Base-by-base conservation (phyloP, 2,113 vertebrate genomes). In the Ancistrus triradiatus region DNA sequence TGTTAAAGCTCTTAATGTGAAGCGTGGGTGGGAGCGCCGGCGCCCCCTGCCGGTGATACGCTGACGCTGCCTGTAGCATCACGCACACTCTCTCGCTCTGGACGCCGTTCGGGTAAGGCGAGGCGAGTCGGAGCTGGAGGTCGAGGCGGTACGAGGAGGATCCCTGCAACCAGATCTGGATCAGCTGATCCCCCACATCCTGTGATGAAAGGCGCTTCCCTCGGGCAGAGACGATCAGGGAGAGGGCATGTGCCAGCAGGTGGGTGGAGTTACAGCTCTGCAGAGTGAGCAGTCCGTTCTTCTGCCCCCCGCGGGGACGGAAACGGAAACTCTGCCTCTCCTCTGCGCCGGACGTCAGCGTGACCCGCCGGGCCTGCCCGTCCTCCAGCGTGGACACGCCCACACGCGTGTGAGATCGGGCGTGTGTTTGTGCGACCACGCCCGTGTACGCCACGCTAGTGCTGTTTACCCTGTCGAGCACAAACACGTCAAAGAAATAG, bases 1-100 rank as follows among this genome's bases (percentile, higher is more conserved):
- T 90, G 70, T 90, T 93, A 72, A 95, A 95, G 43, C 91, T 91
- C 74, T 92, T 93, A 22, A 95, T 86, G 75, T 93, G 92, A 69
- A 95, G 81, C 38, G 87, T 93, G 4, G 87, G 80, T n/a, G 93
- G 93, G 38, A 93, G 81, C 40, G 86, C 85, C 0, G 92, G 91
- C 56, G 90, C 84, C 8, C 85, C 86, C 64, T 75, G 80, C 24
- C 87, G 91, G 62, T 91, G 87, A 76, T 88, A 90, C 1, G 88
- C 85, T 0, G 91, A 87, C 1, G 91, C 90, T 1, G 84, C 87
- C 52, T 91, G 89, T 58, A 95, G 82, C 77, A 91, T 92, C 5
- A 93, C 81, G 10, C 89, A 88, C 17, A 86, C 79, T 57, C 63
- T 84, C 22, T 69, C 63, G 1, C 57, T 74, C 28, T 25, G 51